A percentile compares a stretch with the other conserved stretches of the same genome.
phyloP scores from a whole-genome alignment of 2,797 vertebrate species.

The Pipistrellus nathusii region DNA sequence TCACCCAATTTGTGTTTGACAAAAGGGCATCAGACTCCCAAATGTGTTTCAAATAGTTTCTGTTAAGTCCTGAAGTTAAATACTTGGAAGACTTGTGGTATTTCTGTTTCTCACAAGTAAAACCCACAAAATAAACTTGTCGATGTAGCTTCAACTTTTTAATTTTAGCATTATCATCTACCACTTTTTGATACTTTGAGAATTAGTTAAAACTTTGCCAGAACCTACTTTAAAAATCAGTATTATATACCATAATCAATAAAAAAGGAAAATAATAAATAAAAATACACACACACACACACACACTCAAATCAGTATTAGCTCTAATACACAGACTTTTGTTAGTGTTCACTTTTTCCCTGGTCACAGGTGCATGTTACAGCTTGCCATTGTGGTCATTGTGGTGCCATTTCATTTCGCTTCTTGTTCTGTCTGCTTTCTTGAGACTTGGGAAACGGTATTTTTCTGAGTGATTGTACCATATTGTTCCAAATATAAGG shows the following conservation, averaged over 20 bases:
- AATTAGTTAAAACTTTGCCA: constrained; percentile 16
- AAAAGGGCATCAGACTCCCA: background rate
- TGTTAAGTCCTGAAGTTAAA: constrained; percentile 46
- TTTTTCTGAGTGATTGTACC: constrained; percentile 84
- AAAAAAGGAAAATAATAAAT: no score
- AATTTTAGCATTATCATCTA: background rate
- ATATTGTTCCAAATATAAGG: constrained; percentile 86
- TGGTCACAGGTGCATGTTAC: constrained; percentile 69
- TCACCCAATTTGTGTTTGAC: background rate
- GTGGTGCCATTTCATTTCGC: constrained; percentile 78
- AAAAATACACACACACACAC: no score
- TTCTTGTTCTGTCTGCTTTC: constrained; percentile 80
- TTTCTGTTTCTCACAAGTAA: constrained; percentile 54
- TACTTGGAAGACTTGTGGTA: background rate
- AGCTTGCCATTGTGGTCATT: constrained; percentile 74
- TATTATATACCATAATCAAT: background rate
- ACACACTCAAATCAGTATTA: background rate
- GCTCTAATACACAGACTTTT: background rate
- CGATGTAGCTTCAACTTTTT: background rate
- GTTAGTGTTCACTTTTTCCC: background rate
- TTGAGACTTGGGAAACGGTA: constrained; percentile 80
- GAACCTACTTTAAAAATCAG: background rate
- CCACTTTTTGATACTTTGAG: background rate
- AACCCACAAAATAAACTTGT: constrained; percentile 22
- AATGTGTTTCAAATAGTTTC: background rate